Evolutionary conservation across 2,113 vertebrate species (phyloP).

Genomic region (human): DNA sequence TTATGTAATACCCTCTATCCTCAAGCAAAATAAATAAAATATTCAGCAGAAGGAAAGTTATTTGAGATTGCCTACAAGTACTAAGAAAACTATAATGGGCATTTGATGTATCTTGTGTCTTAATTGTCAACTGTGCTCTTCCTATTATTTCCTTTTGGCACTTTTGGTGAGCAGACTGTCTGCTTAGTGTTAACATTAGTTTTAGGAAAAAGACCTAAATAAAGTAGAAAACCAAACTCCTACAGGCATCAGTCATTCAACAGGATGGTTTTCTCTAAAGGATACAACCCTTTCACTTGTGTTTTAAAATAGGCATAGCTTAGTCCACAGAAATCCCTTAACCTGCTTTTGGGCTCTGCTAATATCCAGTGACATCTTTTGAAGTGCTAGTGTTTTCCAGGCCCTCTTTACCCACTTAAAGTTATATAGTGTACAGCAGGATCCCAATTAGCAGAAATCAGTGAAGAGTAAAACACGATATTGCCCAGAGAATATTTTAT

Average conservation of each 20-base stretch:
- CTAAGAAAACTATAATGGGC: background rate
- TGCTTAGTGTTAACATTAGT: conserved; percentile 30
- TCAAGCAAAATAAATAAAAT: conserved; percentile 46
- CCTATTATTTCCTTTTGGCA: background rate
- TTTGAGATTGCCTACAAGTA: conserved; percentile 17
- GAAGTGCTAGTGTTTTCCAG: background rate
- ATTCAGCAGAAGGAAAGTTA: conserved; percentile 35
- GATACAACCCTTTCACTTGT: background rate
- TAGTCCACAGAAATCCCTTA: background rate
- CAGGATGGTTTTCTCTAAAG: background rate
- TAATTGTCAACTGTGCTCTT: conserved; percentile 34
- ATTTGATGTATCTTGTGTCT: conserved; percentile 44
- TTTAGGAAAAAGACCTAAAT: conserved; percentile 1
- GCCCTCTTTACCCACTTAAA: background rate
- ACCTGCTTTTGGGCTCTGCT: background rate
- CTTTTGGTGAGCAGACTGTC: conserved; percentile 20
- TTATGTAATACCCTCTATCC: background rate
- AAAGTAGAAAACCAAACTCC: conserved; percentile 5
- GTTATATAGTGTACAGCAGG: conserved; percentile 5
- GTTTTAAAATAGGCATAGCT: background rate
- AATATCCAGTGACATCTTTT: background rate
- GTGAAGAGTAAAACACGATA: conserved; percentile 54
- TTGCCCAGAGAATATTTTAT: conserved; percentile 56
- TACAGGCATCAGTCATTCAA: background rate
- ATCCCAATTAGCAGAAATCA: conserved; percentile 56